Conservation (phyloP, 2,888 invertebrate species). For the Cartodere bifasciata region DNA sequence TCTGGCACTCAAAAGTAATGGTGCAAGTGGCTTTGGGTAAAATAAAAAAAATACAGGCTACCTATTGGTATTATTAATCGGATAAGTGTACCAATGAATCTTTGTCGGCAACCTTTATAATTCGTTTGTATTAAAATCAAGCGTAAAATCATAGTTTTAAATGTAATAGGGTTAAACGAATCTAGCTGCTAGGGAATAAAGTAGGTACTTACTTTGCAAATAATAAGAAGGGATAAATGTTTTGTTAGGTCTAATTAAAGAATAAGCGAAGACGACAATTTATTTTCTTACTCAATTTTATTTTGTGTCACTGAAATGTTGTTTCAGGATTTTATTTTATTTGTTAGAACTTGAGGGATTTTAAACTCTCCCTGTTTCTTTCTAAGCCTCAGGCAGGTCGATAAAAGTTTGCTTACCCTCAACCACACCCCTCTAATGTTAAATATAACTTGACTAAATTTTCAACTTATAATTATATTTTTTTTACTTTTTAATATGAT, state of each 20-base stretch:
- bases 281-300: constrained; percentile 28
- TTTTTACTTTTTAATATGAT: constrained; percentile 8
- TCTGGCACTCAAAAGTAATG: too few relatives aligned
- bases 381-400: constrained; percentile 27
- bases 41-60: too few relatives aligned
- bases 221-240: constrained; percentile 10
- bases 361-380: constrained; percentile 27
- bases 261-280: constrained; percentile 28
- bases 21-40: too few relatives aligned
- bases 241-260: constrained; percentile 21
- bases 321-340: constrained; percentile 27
- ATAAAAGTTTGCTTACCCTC: constrained; percentile 28
- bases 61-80: too few relatives aligned
- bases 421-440: constrained; percentile 25
- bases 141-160: too few relatives aligned
- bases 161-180: too few relatives aligned
- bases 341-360: constrained; percentile 24
- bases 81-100: too few relatives aligned
- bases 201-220: too few relatives aligned
- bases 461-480: constrained; percentile 19
- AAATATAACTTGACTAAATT: constrained; percentile 21
- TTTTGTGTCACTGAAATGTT: constrained; percentile 28
- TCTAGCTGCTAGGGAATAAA: too few relatives aligned
- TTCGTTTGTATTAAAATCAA: too few relatives aligned
- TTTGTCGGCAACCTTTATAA: too few relatives aligned